Percentiles rank a stretch among this genome's conserved stretches.
phyloP scores from a whole-genome alignment of 2,888 invertebrate genomes.

The Pterobdella sp. region DNA sequence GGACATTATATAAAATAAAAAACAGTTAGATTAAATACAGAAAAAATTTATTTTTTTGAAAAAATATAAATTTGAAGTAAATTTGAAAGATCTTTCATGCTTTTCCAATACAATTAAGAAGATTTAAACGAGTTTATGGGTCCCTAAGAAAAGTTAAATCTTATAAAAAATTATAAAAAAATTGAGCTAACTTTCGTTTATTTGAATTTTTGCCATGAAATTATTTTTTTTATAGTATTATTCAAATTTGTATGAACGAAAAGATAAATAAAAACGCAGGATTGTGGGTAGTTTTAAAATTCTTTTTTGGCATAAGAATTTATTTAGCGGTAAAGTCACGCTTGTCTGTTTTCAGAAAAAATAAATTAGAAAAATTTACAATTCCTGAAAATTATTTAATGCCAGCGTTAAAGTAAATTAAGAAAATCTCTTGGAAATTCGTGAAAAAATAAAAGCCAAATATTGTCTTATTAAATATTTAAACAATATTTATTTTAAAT shows the following conservation, averaged over 20 bases:
- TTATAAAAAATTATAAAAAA: background rate
- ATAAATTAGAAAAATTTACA: background rate
- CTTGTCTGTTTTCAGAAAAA: background rate
- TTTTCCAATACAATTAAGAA: too few species aligned
- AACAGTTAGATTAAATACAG: background rate
- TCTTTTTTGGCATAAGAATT: background rate
- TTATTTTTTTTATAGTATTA: too few species aligned
- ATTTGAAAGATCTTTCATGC: too few species aligned
- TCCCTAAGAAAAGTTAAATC: too few species aligned
- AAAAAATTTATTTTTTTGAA: background rate
- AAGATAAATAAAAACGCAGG: too few species aligned
- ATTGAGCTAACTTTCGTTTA: too few species aligned
- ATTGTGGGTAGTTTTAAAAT: too few species aligned
- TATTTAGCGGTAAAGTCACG: background rate
- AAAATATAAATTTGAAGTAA: too few species aligned
- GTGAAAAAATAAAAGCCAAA: too few species aligned
- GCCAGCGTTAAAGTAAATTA: background rate
- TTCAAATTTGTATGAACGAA: too few species aligned
- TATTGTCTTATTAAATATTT: background rate
- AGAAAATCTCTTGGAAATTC: background rate
- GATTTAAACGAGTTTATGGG: too few species aligned
- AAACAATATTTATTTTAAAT: background rate
- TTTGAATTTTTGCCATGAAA: too few species aligned
- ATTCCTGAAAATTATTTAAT: background rate
- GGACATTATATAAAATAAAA: background rate